phyloP scores from a whole-genome alignment of 1,140 invertebrate genomes.

The Drosophila oshimai region DNA sequence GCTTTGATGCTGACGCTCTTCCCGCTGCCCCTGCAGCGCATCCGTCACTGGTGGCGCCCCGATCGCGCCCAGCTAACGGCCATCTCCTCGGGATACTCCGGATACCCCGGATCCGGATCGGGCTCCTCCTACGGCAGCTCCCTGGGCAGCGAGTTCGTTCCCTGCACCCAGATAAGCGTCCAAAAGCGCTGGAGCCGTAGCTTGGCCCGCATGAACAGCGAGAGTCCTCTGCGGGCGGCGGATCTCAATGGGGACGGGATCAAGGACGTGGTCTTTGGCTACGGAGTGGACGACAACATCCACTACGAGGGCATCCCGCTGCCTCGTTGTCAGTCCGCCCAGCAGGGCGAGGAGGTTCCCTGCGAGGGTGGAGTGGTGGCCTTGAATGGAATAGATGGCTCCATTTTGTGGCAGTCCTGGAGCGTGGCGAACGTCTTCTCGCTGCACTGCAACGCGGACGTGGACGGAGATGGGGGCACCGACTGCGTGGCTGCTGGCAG shows the following conservation, averaged over 20 bases:
- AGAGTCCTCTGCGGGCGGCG: constrained; percentile 88
- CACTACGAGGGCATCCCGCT: constrained; percentile 73
- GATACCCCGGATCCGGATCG: too few species aligned
- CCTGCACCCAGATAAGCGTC: constrained; percentile 88
- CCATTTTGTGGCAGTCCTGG: constrained; percentile 90
- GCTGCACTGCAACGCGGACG: constrained; percentile 89
- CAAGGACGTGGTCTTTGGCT: constrained; percentile 91
- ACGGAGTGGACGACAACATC: constrained; percentile 86
- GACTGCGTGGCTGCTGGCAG: constrained; percentile 90
- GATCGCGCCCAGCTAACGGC: constrained; percentile 24
- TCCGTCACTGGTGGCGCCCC: constrained; percentile 85
- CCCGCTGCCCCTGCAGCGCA: constrained; percentile 85
- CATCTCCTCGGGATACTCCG: background rate
- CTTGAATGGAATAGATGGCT: constrained; percentile 88
- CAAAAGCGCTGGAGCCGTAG: constrained; percentile 89
- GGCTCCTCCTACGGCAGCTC: constrained; percentile 64
- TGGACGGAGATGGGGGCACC: constrained; percentile 87
- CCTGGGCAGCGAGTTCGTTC: constrained; percentile 83
- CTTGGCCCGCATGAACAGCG: constrained; percentile 89
- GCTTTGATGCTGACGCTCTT: constrained; percentile 88
- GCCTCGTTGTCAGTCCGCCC: constrained; percentile 72
- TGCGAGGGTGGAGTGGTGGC: constrained; percentile 91
- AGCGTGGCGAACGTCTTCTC: constrained; percentile 89
- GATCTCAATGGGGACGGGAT: constrained; percentile 90
- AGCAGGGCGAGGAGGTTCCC: constrained; percentile 81